Base-by-base conservation (phyloP, 30 jellyfish, hydroid and myxozoan genomes). In the Catostylus mosaicus region DNA sequence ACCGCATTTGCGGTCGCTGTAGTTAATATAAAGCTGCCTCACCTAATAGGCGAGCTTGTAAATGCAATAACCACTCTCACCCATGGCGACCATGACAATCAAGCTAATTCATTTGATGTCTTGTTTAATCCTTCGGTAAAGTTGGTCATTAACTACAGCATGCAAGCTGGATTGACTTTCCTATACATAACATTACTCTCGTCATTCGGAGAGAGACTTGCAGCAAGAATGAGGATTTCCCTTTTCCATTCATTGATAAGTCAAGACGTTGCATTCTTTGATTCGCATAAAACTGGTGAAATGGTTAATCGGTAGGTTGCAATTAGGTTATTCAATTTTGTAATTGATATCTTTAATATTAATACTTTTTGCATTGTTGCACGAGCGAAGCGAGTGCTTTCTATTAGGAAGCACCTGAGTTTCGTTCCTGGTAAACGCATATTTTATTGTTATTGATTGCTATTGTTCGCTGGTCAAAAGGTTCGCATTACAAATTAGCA, bases 271-370 rank as follows among this genome's bases (percentile, higher is more conserved):
- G 96, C 96, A 16, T 94, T 94, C 75, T 94, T 94, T 88, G 99
- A 94, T 60, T 89, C 90, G 1, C 99, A 94, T 47, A 94, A 94
- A 71, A 94, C 97, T 63, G 99, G 99, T 1, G 99, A 94, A 74
- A 61, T 94, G 22, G 86, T 94, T 4, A 87, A 83, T 79, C 62
- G 99, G 99, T 88, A 61, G 43, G 90, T 46, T 7, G 2, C n/a
- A n/a, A 45, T 48, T 30, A 4, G 7, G 5, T 85, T 8, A 7
- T 73, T 20, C 0, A 11, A 12, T 67, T 60, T n/a, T n/a, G n/a
- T n/a, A n/a, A n/a, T n/a, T 46, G 0, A 73, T 40, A 27, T 10
- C 14, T 12, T 10, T 11, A 20, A 46, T 10, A 46, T 10, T 10
- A 37, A 38, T 35, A 68, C 45, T 73, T 35, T 40, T 73, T 30